Base-by-base conservation (phyloP, 2,113 vertebrate species). In the Cryptomyrus ogoouensis region DNA sequence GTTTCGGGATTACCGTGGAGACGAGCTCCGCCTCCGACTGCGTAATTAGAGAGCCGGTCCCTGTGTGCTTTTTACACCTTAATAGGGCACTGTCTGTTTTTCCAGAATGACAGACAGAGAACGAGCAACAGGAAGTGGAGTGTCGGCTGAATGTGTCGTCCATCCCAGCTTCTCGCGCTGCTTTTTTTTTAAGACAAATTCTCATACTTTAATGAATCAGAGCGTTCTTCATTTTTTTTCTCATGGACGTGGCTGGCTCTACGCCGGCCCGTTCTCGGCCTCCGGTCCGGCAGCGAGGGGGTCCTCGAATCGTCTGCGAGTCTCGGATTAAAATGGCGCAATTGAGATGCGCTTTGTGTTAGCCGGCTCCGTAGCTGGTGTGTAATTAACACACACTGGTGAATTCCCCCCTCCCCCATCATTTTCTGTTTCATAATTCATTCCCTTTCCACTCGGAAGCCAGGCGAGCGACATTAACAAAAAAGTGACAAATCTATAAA, bases 401-500 rank as follows among this genome's bases (percentile, higher is more conserved):
- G 62, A n/a, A 27, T 27, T 50, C 9, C 17, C 46, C 21, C n/a
- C 17, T 27, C 19, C 56, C 35, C 56, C 52, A 1, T 12, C 5
- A 24, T 15, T 46, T n/a, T 46, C 35, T n/a, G 87, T 66, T 66
- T 88, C 42, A 66, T 66, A 88, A 44, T 88, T 62, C 52, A 42
- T 66, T 46, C 87, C 56, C 56, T 31, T 9, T 62, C 39, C 35
- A 7, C 87, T 66, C 19, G 3, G 49, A 15, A 86, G 47, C 24
- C 49, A 21, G 27, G 56, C 27, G 2, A 42, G 31, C 50, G 77
- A 44, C 21, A 21, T 83, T 89, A 56, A 89, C 50, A 17, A 44
- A 56, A 89, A 83, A 10, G 91, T 89, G 94, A 91, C 92, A 94
- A 92, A 94, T 95, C 93, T 93, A 94, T 93, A 94, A 94, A 94